phyloP scores from a whole-genome alignment of 2,113 vertebrate genomes.

The Thunnus maccoyii region DNA sequence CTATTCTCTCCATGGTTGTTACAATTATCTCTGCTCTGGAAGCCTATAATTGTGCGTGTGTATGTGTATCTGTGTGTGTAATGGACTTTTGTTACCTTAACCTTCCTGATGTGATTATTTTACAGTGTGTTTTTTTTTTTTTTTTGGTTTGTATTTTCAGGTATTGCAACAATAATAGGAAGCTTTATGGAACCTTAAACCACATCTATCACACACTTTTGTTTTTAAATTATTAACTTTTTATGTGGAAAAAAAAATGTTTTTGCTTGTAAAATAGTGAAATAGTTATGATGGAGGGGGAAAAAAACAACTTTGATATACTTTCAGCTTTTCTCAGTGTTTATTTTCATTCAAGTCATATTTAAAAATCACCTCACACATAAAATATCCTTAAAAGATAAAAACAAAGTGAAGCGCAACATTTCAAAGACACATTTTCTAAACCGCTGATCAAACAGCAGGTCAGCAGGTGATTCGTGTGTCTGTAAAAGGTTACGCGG shows the following conservation, averaged over 20 bases:
- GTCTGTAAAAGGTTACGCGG: conserved; percentile 49
- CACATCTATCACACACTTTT: neutral
- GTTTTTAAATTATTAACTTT: neutral
- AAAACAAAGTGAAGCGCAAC: conserved; percentile 17
- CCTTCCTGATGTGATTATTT: conserved; percentile 55
- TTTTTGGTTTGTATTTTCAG: neutral
- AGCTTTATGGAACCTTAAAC: conserved; percentile 4
- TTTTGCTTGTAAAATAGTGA: conserved; percentile 15
- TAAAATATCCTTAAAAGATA: neutral
- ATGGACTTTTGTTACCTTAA: conserved; percentile 28
- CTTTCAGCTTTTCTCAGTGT: neutral
- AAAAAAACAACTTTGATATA: conserved; percentile 40
- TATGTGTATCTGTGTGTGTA: neutral
- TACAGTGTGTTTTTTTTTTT: neutral
- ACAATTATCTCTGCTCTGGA: conserved; percentile 67
- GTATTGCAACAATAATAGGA: neutral
- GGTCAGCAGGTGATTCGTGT: conserved; percentile 37
- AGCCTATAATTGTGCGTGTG: conserved; percentile 63
- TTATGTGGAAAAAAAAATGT: neutral
- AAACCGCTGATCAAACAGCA: conserved; percentile 48
- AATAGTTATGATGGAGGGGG: neutral
- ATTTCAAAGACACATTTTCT: conserved; percentile 18
- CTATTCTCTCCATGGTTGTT: conserved; percentile 49
- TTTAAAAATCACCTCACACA: conserved; percentile 7
- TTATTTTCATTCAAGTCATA: neutral